Evolutionary conservation across 2,797 vertebrate species (phyloP), one percentile per base, ranked within the genome.

Genomic region (Threskiornis aethiopicus): DNA sequence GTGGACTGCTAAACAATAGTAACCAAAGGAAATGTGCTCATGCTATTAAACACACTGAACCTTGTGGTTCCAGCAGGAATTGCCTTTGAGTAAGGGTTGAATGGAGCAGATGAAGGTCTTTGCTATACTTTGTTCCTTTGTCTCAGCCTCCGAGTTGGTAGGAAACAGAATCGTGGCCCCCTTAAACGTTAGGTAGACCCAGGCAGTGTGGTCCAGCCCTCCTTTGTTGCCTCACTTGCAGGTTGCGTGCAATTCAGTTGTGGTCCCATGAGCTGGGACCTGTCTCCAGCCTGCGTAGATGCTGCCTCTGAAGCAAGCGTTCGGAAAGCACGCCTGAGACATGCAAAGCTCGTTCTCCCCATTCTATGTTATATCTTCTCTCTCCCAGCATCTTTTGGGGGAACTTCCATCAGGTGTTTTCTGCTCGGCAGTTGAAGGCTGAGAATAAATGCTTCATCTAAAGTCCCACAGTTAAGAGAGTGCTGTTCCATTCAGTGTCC

Each of bases 201-300:
- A 7, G 54, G 46, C n/a, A 26, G 41, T 6, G 13, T 19, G 42
- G 22, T 26, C 31, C 55, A 24, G 47, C 24, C 61, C 61, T 54
- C 11, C 15, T 67, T 15, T 11, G 22, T 22, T 37, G 33, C 22
- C 8, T 62, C 42, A 15, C 14, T 24, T 39, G 37, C 37, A 44
- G 33, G 75, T 42, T 2, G 1, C 3, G 2, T 20, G 22, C 37
- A 51, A 6, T 29, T 84, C 13, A 1, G 1, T 6, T 25, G 69
- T 29, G 55, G 49, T 29, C 44, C 42, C 21, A 4, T 5, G 31
- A 29, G 11, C 22, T 18, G 28, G 61, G 41, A 42, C 46, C 41
- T 20, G 33, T 28, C 59, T n/a, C 16, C 33, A 8, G 20, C 31
- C 62, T 70, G 22, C 42, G 31, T 37, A 61, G 29, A 46, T 20